Conservation (phyloP, 2,888 invertebrate genomes). For the Nezara viridula region DNA sequence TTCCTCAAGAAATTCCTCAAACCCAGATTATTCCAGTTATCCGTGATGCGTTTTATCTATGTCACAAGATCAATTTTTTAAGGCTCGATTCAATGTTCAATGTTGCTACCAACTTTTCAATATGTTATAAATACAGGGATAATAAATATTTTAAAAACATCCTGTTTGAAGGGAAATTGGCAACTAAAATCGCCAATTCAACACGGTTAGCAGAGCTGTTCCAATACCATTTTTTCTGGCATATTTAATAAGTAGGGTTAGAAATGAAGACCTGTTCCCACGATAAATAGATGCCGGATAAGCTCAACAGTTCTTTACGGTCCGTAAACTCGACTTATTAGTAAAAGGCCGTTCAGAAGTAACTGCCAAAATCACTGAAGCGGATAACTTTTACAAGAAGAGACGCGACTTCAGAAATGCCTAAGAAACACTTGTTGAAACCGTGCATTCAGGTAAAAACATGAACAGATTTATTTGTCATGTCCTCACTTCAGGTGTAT, state of each 20-base stretch:
- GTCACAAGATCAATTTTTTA: too few species aligned
- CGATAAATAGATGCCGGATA: background rate
- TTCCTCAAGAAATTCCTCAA: background rate
- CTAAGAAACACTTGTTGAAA: too few species aligned
- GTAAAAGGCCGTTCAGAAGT: background rate
- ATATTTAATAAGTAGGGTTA: background rate
- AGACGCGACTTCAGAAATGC: too few species aligned
- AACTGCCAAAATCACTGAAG: background rate
- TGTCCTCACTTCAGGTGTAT: too few species aligned
- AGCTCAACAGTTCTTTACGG: conserved; percentile 16
- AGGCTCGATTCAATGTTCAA: too few species aligned
- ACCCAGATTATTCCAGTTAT: background rate
- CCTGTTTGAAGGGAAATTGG: background rate
- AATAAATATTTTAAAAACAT: too few species aligned
- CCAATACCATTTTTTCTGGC: background rate
- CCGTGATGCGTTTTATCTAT: too few species aligned
- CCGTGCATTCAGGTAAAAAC: too few species aligned
- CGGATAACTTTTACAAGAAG: background rate
- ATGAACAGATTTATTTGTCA: too few species aligned
- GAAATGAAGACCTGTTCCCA: background rate
- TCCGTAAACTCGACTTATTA: background rate
- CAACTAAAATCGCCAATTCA: background rate
- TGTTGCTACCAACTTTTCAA: too few species aligned
- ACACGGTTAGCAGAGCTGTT: background rate
- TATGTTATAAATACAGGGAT: too few species aligned